Evolutionary conservation across 1,140 invertebrate species (phyloP).

Genomic region (Sitobion miscanthi): DNA sequence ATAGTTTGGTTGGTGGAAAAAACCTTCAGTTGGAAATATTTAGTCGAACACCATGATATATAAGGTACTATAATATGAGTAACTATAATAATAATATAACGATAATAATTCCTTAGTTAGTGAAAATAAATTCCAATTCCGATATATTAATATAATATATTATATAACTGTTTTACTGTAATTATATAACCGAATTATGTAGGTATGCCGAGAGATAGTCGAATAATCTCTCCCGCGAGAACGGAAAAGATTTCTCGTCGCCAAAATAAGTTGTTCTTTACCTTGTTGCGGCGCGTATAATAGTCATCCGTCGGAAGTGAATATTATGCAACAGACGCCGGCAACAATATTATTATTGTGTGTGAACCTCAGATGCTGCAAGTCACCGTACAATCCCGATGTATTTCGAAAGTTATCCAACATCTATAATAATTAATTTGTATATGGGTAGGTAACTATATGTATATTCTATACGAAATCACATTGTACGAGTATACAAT

Average conservation of each 20-base stretch:
- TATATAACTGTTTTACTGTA: not conserved
- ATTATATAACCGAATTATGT: not conserved
- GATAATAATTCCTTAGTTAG: too few species aligned
- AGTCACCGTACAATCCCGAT: not conserved
- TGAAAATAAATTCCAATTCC: too few species aligned
- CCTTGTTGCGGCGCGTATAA: not conserved
- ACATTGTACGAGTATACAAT: too few species aligned
- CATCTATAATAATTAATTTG: too few species aligned
- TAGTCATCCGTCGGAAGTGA: not conserved
- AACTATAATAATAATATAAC: too few species aligned
- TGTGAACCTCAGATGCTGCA: not conserved
- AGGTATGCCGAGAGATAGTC: not conserved
- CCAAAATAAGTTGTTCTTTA: not conserved
- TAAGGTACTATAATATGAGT: too few species aligned
- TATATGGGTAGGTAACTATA: too few species aligned
- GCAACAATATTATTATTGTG: not conserved
- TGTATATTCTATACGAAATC: too few species aligned
- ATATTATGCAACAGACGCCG: not conserved
- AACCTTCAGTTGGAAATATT: not conserved
- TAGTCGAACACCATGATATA: not conserved
- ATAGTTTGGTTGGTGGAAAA: too few species aligned
- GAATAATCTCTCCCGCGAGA: not conserved
- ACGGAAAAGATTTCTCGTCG: not conserved
- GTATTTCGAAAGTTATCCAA: not conserved
- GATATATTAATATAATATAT: too few species aligned